Evolutionary conservation across 2,888 invertebrate species (phyloP), one percentile per base, ranked within the genome.

Genomic region (Lathronympha strigana): DNA sequence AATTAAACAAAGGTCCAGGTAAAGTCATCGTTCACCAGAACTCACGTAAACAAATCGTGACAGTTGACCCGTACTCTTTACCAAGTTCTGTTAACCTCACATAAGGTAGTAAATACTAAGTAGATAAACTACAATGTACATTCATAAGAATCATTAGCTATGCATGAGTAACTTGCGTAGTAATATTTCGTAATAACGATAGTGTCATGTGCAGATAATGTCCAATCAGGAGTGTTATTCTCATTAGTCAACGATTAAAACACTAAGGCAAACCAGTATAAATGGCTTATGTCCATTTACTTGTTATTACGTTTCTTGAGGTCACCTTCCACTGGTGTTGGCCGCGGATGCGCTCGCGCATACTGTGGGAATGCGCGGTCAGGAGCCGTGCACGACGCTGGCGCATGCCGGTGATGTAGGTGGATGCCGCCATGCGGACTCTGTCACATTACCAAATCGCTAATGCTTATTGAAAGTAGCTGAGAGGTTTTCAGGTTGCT

Each of bases 151-250:
- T 43, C 31, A 58, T 58, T 66, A 54, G 38, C 15, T 23, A 60
- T 40, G 61, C 61, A 49, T 60, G 60, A 61, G 54, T 66, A 66
- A 17, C 47, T 15, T 4, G n/a, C 17, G 47, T 61, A 49, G 61
- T 64, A 60, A 64, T 36, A 61, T 66, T 60, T 66, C 60, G 40
- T 66, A 66, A 61, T 66, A 38, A 25, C 40, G 43, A 45, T 57
- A 50, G 47, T 40, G 28, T 40, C 45, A 33, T 21, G 57, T 13
- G 38, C 9, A 49, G 61, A 66, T 66, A 54, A 61, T 63, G 49
- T 57, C 43, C 45, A 54, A 60, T 60, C 53, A 55, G 43, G 21
- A 3, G 4, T 3, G 43, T 4, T n/a, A 47, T 47, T 47, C 5
- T 11, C 6, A 4, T 23, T 4, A 13, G 23, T 23, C 5, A n/a